Base-by-base conservation (phyloP, 2,888 invertebrate genomes). In the Stenolophus ochropezus region DNA sequence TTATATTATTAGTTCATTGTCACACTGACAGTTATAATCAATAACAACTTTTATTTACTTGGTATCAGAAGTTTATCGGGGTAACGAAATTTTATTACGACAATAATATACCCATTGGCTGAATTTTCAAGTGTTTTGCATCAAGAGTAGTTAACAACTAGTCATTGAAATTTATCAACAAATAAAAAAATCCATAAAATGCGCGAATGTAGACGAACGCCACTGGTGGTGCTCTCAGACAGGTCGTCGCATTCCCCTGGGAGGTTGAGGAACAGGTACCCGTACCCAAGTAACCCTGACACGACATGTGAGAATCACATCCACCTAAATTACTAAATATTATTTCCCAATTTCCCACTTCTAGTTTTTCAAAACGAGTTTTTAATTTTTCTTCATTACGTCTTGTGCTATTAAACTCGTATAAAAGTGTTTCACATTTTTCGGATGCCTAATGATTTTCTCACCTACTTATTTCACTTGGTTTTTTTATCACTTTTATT, bases 301-400 rank as follows among this genome's bases (percentile, higher is more conserved):
- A 42, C 20, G 27, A 11, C 27, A n/a, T 49, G 61, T 78, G 78
- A 65, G 49, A 78, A 47, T 58, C 47, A 47, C 18, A 51, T 51
- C 42, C 33, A 18, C 51, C 33, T 53, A 51, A 76, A 71, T 79
- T 79, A 79, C 51, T 27, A 71, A 69, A 79, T 61, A 77, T 78
- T 78, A 78, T 71, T 79, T 71, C 71, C 79, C 21, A 27, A 79
- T 79, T 71, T 69, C 51, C 33, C 33, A 42, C 27, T 79, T 78
- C 14, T 53, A 53, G 16, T 51, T 79, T 71, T 51, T 49, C 21
- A 47, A 51, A 49, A 73, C 51, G 47, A 73, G 73, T 49, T 51
- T 73, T 73, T 73, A 49, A 73, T 73, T 73, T 73, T 73, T 49
- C 49, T 20, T 73, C 18, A 58, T 23, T n/a, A 58, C n/a, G 42